Percentiles rank a stretch among this genome's conserved stretches.
These are phyloP conservation scores for Stenodera caucasica DNA, from an alignment of 2,888 invertebrate genomes.

Conservation along the genomic window DNA sequence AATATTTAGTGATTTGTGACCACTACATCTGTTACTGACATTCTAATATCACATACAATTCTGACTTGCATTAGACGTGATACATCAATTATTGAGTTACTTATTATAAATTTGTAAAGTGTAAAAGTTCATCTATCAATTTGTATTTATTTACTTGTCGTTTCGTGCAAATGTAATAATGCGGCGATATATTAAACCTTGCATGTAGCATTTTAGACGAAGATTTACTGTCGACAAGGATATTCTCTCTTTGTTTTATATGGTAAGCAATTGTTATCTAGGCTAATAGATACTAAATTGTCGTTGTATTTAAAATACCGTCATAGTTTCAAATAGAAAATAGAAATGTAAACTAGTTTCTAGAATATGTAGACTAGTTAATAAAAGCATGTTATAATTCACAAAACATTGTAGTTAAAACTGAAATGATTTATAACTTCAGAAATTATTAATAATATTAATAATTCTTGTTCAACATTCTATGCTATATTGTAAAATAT, in stretches of 20 bases:
- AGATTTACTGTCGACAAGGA: background rate
- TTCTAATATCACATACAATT: background rate
- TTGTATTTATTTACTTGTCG: background rate
- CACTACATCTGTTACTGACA: slow-evolving; percentile 5
- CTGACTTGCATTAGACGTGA: background rate
- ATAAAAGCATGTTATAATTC: background rate
- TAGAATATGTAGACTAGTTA: background rate
- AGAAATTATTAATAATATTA: background rate
- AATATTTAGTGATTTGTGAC: slow-evolving; percentile 9
- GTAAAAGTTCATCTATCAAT: background rate
- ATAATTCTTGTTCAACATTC: background rate
- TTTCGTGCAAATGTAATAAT: background rate
- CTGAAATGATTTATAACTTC: background rate
- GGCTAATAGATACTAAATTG: background rate
- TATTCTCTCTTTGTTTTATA: background rate
- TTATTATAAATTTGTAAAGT: background rate
- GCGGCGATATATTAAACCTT: background rate
- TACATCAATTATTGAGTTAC: background rate
- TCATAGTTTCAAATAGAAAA: background rate
- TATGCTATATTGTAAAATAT: background rate
- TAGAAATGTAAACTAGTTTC: background rate
- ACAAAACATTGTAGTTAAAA: slow-evolving; percentile 1
- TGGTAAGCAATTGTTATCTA: background rate
- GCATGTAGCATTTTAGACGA: background rate
- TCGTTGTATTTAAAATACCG: slow-evolving; percentile 1